A percentile compares a stretch with the other conserved stretches of the same genome.
Evolutionary conservation across 2,113 vertebrate species (phyloP).

Genomic region (Neolamprologus brichardi): DNA sequence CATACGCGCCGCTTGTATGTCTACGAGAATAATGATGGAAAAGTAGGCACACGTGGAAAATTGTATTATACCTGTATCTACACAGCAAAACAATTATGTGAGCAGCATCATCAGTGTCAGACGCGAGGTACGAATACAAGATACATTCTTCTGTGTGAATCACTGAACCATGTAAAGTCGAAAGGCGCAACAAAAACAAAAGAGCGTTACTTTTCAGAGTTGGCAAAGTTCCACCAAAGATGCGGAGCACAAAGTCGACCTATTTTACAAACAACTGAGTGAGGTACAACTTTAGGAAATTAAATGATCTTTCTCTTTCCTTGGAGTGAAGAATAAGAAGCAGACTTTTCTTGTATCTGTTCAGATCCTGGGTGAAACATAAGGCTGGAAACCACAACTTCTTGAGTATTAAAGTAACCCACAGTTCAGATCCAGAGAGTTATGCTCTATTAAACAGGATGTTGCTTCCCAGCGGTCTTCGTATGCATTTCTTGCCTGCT

Average conservation of each 20-base stretch:
- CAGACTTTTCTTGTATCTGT: neutral
- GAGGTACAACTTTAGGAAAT: conserved; percentile 6
- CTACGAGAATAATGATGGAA: neutral
- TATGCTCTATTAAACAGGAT: neutral
- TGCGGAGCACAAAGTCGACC: conserved; percentile 30
- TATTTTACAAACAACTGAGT: conserved; percentile 31
- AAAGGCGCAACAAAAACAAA: conserved; percentile 1
- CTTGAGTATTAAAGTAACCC: conserved; percentile 17
- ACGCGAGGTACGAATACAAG: neutral
- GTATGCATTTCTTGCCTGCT: neutral
- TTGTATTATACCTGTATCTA: neutral
- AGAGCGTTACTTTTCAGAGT: neutral
- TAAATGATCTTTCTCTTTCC: conserved; percentile 3
- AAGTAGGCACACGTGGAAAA: neutral
- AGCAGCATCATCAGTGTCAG: neutral
- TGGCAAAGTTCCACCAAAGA: neutral
- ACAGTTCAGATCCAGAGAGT: neutral
- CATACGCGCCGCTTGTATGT: neutral
- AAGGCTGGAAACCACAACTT: neutral
- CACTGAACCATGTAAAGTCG: neutral
- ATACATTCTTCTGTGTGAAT: neutral
- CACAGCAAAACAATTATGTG: neutral
- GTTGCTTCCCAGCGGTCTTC: neutral
- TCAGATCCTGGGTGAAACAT: neutral
- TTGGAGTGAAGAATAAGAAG: neutral